phyloP scores from a whole-genome alignment of 2,888 invertebrate genomes.

The Agonum fuliginosum region DNA sequence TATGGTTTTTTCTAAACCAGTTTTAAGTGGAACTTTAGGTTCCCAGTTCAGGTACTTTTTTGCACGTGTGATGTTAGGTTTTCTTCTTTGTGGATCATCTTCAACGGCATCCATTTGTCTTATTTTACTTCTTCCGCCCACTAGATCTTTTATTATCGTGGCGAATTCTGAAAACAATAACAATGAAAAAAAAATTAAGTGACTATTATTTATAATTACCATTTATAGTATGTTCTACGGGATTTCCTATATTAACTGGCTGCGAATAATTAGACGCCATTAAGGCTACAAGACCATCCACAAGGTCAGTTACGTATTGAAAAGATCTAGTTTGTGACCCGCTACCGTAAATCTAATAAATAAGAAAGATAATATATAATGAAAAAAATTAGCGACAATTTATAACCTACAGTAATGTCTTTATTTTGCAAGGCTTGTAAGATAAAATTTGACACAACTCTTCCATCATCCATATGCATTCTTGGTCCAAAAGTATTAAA shows the following conservation, averaged over 20 bases:
- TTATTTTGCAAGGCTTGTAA: constrained; percentile 96
- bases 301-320: constrained; percentile 97
- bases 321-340: constrained; percentile 96
- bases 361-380: constrained; percentile 50
- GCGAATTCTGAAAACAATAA: constrained; percentile 83
- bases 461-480: constrained; percentile 99
- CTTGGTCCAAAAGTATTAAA: constrained; percentile 99
- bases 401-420: constrained; percentile 88
- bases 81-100: constrained; percentile 96
- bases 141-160: constrained; percentile 86
- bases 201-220: constrained; percentile 72
- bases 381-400: constrained; percentile 28
- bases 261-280: constrained; percentile 96
- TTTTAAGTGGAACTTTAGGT: constrained; percentile 90
- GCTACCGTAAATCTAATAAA: constrained; percentile 84
- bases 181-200: constrained; percentile 55
- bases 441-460: constrained; percentile 99
- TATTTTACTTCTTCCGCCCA: constrained; percentile 91
- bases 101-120: constrained; percentile 89
- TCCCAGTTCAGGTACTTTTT: constrained; percentile 91
- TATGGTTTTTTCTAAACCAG: constrained; percentile 93
- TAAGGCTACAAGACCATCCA: constrained; percentile 92
- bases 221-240: constrained; percentile 97
- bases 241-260: constrained; percentile 98
- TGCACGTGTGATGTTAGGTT: constrained; percentile 95